Percentiles rank a stretch among this genome's conserved stretches.
These are phyloP conservation scores for Limosa lapponica DNA, from an alignment of 2,797 vertebrate species.

Conservation along the genomic window DNA sequence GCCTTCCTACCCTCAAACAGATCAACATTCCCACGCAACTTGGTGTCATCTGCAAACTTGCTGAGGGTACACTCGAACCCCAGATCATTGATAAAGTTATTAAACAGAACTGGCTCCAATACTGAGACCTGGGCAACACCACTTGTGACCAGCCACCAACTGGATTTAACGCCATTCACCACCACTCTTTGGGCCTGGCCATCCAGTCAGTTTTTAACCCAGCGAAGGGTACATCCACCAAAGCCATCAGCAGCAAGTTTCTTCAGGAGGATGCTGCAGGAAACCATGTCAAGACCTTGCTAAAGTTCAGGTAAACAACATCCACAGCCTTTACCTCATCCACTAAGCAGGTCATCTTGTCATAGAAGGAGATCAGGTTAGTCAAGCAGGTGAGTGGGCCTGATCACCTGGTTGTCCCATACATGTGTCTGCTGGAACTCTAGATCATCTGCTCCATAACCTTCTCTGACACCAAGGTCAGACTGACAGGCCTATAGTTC, in stretches of 20 bases:
- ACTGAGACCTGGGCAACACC: background rate
- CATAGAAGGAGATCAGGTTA: background rate
- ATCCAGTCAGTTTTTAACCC: background rate
- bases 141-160: background rate
- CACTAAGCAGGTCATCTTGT: rapidly evolving
- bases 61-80: background rate
- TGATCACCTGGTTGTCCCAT: background rate
- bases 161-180: background rate
- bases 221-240: rapidly evolving
- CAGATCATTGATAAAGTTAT: background rate
- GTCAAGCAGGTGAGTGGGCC: background rate
- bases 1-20: background rate
- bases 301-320: background rate
- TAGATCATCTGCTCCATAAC: background rate
- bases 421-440: rapidly evolving
- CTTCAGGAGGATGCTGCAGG: background rate
- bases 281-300: background rate
- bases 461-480: background rate
- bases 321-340: background rate
- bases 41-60: background rate
- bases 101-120: background rate
- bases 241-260: background rate
- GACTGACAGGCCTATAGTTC: background rate
- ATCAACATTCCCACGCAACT: background rate
- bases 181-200: too few species aligned